A percentile compares a stretch with the other conserved stretches of the same genome.
Evolutionary conservation across 2,888 invertebrate genomes (phyloP).

Genomic region (Loripinus fragilis): DNA sequence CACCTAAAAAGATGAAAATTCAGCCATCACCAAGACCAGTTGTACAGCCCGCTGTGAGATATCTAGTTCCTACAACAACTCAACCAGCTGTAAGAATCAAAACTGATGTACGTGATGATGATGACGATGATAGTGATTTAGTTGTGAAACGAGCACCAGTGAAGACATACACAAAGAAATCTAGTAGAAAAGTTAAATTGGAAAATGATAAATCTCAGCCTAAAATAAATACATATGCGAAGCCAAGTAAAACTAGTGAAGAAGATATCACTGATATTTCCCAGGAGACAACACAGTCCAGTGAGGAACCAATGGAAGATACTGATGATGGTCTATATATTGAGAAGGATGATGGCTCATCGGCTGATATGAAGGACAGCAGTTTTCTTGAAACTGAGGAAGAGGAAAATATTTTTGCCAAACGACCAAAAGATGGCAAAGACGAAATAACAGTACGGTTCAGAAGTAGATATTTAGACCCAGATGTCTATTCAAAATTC

Average conservation of each 20-base stretch:
- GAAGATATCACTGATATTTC: background rate
- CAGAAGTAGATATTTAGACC: constrained; percentile 66
- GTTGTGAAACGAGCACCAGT: constrained; percentile 55
- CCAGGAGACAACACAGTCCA: constrained; percentile 33
- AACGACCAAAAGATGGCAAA: constrained; percentile 40
- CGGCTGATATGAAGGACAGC: constrained; percentile 28
- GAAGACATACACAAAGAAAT: constrained; percentile 58
- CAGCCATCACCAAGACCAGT: constrained; percentile 31
- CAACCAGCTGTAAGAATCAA: constrained; percentile 24
- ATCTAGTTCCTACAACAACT: constrained; percentile 28
- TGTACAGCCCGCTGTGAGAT: constrained; percentile 57
- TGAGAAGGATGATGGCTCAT: constrained; percentile 58
- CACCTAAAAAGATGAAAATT: constrained; percentile 47
- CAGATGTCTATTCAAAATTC: constrained; percentile 67
- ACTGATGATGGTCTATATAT: constrained; percentile 52
- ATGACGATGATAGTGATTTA: constrained; percentile 55
- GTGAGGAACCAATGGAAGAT: constrained; percentile 44
- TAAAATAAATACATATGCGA: constrained; percentile 31
- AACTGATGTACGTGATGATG: constrained; percentile 40
- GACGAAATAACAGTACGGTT: constrained; percentile 63
- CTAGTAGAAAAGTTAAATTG: constrained; percentile 48
- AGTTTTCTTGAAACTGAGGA: constrained; percentile 31
- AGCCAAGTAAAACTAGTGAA: background rate
- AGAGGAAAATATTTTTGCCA: constrained; percentile 43
- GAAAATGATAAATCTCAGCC: constrained; percentile 36